Evolutionary conservation across 2,797 vertebrate genomes (phyloP).

Genomic region (Myotis vivesi): DNA sequence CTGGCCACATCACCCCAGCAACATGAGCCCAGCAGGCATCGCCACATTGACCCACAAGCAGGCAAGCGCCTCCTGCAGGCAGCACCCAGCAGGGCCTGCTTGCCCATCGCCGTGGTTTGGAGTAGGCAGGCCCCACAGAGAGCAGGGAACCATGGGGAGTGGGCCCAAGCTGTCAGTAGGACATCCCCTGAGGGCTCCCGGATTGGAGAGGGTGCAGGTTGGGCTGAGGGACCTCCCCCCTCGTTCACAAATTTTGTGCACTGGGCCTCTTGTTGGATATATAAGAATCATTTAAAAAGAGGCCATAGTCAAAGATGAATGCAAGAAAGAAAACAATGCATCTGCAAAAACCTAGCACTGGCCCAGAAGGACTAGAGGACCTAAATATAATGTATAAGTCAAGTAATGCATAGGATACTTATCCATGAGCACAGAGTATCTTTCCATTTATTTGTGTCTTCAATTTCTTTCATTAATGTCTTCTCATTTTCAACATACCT

Average conservation of each 20-base stretch:
- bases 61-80: too few species aligned
- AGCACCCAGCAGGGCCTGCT: too few species aligned
- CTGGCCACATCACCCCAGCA: too few species aligned
- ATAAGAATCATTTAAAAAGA: neutral
- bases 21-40: too few species aligned
- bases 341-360: neutral
- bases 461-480: neutral
- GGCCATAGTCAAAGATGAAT: neutral
- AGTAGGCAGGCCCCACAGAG: too few species aligned
- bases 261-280: neutral
- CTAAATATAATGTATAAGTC: neutral
- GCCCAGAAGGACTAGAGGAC: neutral
- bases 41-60: accelerated
- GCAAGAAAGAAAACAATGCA: neutral
- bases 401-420: neutral
- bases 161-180: too few species aligned
- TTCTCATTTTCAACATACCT: neutral
- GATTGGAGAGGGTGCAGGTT: too few species aligned
- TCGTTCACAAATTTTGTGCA: accelerated
- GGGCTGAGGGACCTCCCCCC: too few species aligned
- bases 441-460: neutral
- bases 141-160: too few species aligned
- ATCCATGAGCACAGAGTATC: neutral
- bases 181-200: too few species aligned
- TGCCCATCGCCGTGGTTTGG: too few species aligned